Percentiles rank a stretch among this genome's conserved stretches.
Conservation (phyloP, 1,140 invertebrate species). For the Laodelphax striatellus region DNA sequence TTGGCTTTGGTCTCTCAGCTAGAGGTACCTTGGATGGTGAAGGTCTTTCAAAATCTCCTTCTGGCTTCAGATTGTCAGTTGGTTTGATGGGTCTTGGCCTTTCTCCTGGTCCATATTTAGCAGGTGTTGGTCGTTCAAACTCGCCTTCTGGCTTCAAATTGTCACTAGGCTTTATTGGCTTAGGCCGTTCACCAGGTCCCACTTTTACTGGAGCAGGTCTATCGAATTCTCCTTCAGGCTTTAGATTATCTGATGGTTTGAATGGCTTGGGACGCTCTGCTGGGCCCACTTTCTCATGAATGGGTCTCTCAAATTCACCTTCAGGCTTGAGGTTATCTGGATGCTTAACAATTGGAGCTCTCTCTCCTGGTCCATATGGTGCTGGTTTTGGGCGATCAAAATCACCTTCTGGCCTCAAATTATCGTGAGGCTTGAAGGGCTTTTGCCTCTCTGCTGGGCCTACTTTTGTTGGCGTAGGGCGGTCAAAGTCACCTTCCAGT, state of each 20-base stretch:
- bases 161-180: slow-evolving; percentile 27
- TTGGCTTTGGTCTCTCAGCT: slow-evolving; percentile 30
- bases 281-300: slow-evolving; percentile 25
- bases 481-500: slow-evolving; percentile 33
- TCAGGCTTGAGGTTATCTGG: slow-evolving; percentile 44
- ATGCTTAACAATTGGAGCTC: slow-evolving; percentile 31
- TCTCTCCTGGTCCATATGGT: slow-evolving; percentile 37
- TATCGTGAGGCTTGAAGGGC: slow-evolving; percentile 29
- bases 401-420: slow-evolving; percentile 39
- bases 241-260: slow-evolving; percentile 32
- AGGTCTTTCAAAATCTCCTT: slow-evolving; percentile 36
- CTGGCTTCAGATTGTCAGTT: slow-evolving; percentile 39
- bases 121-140: slow-evolving; percentile 30
- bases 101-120: slow-evolving; percentile 27
- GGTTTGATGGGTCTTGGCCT: slow-evolving; percentile 28
- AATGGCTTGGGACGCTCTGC: slow-evolving; percentile 32
- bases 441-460: slow-evolving; percentile 31
- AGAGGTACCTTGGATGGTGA: slow-evolving; percentile 20
- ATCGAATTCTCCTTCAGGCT: slow-evolving; percentile 40
- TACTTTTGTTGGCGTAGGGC: slow-evolving; percentile 20
- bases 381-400: slow-evolving; percentile 28
- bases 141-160: slow-evolving; percentile 39
- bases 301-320: slow-evolving; percentile 35
- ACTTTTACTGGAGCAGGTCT: slow-evolving; percentile 32
- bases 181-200: slow-evolving; percentile 31